Evolutionary conservation across 1,140 invertebrate genomes (phyloP).

Genomic region (Megalopta genalis): DNA sequence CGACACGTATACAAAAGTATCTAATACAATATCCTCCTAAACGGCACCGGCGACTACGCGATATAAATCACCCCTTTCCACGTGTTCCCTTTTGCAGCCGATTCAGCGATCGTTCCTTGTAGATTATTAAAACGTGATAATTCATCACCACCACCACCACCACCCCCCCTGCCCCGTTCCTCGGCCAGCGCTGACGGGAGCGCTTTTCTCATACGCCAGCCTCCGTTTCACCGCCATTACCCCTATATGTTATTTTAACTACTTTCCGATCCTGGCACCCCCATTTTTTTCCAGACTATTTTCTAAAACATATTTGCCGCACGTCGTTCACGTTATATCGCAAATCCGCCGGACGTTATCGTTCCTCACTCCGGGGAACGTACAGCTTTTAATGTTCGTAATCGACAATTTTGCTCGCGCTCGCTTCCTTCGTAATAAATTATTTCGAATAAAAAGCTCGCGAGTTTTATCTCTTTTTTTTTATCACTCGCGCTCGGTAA

Average conservation of each 20-base stretch:
- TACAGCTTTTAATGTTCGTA: no score
- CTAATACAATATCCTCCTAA: neutral
- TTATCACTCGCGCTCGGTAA: no score
- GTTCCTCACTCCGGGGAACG: neutral
- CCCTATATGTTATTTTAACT: neutral
- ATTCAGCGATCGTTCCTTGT: constrained; percentile 55
- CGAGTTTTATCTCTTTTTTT: no score
- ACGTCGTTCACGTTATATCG: neutral
- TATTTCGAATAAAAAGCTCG: no score
- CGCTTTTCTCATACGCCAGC: neutral
- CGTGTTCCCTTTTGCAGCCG: constrained; percentile 7
- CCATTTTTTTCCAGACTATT: neutral
- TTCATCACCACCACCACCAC: no score
- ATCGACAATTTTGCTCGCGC: no score
- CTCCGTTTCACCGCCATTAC: no score
- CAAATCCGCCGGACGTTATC: neutral
- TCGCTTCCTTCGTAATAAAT: no score
- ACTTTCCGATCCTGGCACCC: neutral
- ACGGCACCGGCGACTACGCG: neutral
- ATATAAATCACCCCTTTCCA: constrained; percentile 46
- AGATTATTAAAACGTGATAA: constrained; percentile 61
- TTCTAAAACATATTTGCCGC: no score
- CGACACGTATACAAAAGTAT: neutral
- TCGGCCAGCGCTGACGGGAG: neutral
- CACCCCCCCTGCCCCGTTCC: no score